Evolutionary conservation across 2,888 invertebrate species (phyloP).

Genomic region (Drosophila monieri): DNA sequence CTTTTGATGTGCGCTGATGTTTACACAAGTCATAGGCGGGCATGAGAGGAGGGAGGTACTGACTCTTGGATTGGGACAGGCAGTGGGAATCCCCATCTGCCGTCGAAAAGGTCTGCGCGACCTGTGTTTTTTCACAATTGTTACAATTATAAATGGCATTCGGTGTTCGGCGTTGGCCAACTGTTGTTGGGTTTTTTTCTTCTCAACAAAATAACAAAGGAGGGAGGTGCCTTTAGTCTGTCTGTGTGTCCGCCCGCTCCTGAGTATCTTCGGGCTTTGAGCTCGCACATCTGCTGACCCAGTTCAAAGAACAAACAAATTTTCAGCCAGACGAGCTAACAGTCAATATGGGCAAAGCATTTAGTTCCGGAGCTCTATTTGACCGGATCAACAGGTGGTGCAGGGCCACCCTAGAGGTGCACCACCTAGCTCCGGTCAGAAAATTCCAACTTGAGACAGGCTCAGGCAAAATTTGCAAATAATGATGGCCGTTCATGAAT

Average conservation of each 20-base stretch:
- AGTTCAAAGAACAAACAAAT: slow-evolving; percentile 73
- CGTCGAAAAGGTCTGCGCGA: slow-evolving; percentile 34
- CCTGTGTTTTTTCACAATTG: slow-evolving; percentile 46
- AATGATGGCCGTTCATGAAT: slow-evolving; percentile 28
- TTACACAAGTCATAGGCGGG: slow-evolving; percentile 58
- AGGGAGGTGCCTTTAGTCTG: slow-evolving; percentile 15
- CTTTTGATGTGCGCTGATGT: slow-evolving; percentile 51
- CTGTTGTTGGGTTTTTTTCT: slow-evolving; percentile 25
- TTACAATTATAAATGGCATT: slow-evolving; percentile 50
- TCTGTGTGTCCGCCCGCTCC: not conserved
- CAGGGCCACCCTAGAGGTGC: not conserved
- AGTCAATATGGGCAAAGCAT: slow-evolving; percentile 71
- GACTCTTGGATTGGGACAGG: not conserved
- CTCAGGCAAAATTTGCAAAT: not conserved
- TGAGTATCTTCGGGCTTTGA: slow-evolving; percentile 29
- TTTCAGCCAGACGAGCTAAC: slow-evolving; percentile 67
- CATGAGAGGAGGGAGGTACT: slow-evolving; percentile 3
- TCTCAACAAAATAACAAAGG: not conserved
- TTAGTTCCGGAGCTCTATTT: slow-evolving; percentile 57
- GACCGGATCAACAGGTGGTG: slow-evolving; percentile 28
- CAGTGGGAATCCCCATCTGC: slow-evolving; percentile 17
- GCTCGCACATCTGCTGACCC: slow-evolving; percentile 58
- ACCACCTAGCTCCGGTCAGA: not conserved
- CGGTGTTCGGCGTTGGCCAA: not conserved
- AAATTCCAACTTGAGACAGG: not conserved